These are phyloP conservation scores for Drosophila ambigua DNA, from an alignment of 1,140 invertebrate species.

Conservation along the genomic window DNA sequence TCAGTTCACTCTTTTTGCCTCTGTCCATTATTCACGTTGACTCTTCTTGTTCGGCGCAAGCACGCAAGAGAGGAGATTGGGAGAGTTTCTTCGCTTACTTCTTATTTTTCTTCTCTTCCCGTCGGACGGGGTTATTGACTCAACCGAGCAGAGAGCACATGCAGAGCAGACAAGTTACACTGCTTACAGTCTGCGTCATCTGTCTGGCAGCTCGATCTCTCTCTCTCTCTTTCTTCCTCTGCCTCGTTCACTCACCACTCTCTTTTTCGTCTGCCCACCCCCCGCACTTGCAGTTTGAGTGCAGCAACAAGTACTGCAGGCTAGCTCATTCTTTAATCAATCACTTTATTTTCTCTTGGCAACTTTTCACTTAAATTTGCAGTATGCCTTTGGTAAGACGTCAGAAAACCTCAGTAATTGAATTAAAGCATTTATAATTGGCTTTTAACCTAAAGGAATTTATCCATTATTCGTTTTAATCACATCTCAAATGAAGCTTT, in stretches of 20 bases:
- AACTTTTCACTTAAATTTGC: background rate
- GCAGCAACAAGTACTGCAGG: slow-evolving; percentile 8
- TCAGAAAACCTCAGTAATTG: too few relatives aligned
- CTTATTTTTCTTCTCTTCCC: slow-evolving; percentile 8
- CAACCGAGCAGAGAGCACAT: slow-evolving; percentile 9
- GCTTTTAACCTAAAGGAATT: background rate
- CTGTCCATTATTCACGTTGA: slow-evolving; percentile 59
- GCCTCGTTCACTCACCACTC: too few relatives aligned
- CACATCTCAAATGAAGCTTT: background rate
- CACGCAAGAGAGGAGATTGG: too few relatives aligned
- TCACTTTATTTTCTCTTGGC: background rate
- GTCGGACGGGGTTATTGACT: slow-evolving; percentile 55
- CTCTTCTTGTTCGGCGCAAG: slow-evolving; percentile 20
- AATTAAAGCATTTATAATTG: too few relatives aligned
- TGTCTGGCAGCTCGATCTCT: background rate
- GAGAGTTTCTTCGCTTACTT: slow-evolving; percentile 5
- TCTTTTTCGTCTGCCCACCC: background rate
- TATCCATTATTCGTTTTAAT: background rate
- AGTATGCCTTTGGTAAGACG: background rate
- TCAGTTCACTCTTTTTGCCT: slow-evolving; percentile 53
- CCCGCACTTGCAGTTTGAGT: background rate
- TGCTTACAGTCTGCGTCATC: slow-evolving; percentile 7
- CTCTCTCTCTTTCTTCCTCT: background rate
- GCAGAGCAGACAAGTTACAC: slow-evolving; percentile 17
- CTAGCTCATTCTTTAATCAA: too few relatives aligned